Percentiles rank a stretch among this genome's conserved stretches.
Evolutionary conservation across 2,888 invertebrate species (phyloP).

Genomic region (Galeopsomyia nigrocyanea): DNA sequence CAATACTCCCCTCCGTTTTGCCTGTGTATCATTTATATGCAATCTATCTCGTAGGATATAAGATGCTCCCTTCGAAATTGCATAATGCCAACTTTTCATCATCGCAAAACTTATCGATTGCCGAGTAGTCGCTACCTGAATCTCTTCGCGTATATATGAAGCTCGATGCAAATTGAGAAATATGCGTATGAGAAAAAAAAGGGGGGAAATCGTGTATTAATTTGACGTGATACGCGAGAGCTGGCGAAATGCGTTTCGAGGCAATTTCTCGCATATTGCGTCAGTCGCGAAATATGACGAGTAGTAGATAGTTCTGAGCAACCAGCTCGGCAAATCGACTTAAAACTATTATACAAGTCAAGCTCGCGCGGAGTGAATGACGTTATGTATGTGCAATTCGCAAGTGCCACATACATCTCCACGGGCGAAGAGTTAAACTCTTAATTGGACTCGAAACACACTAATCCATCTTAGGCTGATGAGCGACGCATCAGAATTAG

Average conservation of each 20-base stretch:
- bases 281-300: constrained; percentile 33
- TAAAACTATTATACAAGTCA: constrained; percentile 39
- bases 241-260: not conserved
- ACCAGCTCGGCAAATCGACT: constrained; percentile 7
- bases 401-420: not conserved
- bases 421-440: constrained; percentile 32
- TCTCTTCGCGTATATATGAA: no score
- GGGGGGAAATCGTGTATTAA: not conserved
- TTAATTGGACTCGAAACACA: constrained; percentile 44
- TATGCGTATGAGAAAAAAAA: not conserved
- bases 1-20: constrained; percentile 13
- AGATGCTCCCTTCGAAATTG: not conserved
- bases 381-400: constrained; percentile 26
- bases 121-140: not conserved
- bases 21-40: constrained; percentile 29
- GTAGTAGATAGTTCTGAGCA: no score
- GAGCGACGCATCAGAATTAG: constrained; percentile 44
- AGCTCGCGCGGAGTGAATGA: constrained; percentile 8
- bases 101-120: constrained; percentile 21
- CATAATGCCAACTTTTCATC: constrained; percentile 11
- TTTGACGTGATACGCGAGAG: constrained; percentile 1
- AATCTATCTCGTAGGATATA: constrained; percentile 8
- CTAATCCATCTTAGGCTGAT: constrained; percentile 43
- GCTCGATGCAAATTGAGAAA: no score
- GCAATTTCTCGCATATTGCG: constrained; percentile 30